Percentiles rank a stretch among this genome's conserved stretches.
Evolutionary conservation across 2,888 invertebrate species (phyloP).

Genomic region (Liopterus haemorrhoidalis): DNA sequence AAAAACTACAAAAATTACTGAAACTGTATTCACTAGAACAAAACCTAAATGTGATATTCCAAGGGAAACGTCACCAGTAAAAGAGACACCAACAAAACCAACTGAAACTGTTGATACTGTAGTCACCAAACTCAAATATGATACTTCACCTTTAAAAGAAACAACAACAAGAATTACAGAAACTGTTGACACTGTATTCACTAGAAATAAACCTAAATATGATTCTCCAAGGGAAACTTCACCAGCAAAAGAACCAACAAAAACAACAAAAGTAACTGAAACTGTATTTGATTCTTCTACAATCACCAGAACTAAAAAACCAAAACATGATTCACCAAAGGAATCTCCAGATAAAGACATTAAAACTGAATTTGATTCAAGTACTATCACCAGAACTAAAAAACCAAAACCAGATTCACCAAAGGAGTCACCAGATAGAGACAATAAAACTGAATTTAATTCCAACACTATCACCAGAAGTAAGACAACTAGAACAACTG

Average conservation of each 20-base stretch:
- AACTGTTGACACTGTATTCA: background rate
- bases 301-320: constrained; percentile 15
- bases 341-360: constrained; percentile 12
- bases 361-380: background rate
- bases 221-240: background rate
- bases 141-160: too few relatives aligned
- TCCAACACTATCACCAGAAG: constrained; percentile 27
- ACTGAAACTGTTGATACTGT: constrained; percentile 23
- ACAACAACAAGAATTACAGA: constrained; percentile 4
- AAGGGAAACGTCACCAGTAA: background rate
- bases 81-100: constrained; percentile 12
- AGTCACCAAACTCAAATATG: too few relatives aligned
- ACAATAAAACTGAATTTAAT: constrained; percentile 11
- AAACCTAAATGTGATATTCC: background rate
- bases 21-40: background rate
- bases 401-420: background rate
- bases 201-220: background rate
- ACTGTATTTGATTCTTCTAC: too few relatives aligned
- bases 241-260: background rate
- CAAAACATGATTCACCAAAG: constrained; percentile 7
- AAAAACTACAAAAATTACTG: background rate
- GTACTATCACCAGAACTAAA: background rate
- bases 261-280: background rate
- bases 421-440: constrained; percentile 1
- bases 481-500: constrained; percentile 16